phyloP scores from a whole-genome alignment of 2,888 invertebrate genomes.

The Ophioninae sp. region DNA sequence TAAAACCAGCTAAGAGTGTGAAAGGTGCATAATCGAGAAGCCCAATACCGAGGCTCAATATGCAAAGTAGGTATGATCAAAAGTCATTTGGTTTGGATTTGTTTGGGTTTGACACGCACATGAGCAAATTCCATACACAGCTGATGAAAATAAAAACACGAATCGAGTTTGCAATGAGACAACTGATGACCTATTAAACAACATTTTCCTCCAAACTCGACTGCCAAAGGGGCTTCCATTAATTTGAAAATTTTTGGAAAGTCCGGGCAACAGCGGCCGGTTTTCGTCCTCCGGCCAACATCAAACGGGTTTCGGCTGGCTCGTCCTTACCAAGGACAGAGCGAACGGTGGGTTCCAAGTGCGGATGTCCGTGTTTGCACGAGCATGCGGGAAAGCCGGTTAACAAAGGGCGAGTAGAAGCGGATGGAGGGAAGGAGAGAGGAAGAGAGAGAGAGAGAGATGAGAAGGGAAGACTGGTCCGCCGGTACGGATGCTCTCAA shows the following conservation, averaged over 20 bases:
- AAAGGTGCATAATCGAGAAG: background rate
- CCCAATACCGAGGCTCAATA: background rate
- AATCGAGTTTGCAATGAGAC: background rate
- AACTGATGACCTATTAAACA: background rate
- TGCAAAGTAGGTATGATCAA: background rate
- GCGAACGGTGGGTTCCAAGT: background rate
- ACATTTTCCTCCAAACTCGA: background rate
- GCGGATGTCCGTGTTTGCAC: constrained; percentile 12
- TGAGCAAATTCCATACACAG: background rate
- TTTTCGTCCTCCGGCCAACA: background rate
- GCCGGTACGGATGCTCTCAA: background rate
- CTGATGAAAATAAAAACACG: background rate
- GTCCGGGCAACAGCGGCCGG: background rate
- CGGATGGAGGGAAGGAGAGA: background rate
- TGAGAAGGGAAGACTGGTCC: background rate
- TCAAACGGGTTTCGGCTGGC: background rate
- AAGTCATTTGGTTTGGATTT: no score
- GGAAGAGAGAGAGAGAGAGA: background rate
- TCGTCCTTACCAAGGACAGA: background rate
- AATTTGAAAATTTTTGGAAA: background rate
- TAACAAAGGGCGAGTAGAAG: constrained; percentile 14
- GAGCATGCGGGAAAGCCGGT: background rate
- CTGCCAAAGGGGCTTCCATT: background rate
- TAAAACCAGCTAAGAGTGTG: constrained; percentile 1
- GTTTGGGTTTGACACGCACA: background rate